Evolutionary conservation across 2,113 vertebrate genomes (phyloP).

Genomic region (Syrmaticus mikado): DNA sequence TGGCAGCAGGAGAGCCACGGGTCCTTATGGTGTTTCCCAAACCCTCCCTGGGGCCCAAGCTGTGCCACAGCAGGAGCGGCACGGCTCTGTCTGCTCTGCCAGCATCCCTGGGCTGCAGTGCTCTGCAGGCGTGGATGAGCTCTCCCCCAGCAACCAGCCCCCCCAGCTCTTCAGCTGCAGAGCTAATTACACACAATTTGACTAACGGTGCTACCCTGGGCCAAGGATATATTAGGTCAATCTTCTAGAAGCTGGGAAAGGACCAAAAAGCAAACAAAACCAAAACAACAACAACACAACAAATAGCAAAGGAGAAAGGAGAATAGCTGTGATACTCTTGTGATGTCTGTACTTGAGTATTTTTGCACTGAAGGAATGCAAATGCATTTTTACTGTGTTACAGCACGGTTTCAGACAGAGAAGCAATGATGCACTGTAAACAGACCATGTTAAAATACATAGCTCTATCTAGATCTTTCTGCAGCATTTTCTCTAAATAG

Average conservation of each 20-base stretch:
- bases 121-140: accelerated
- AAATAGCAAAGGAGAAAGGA: slow-evolving; percentile 42
- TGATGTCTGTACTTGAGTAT: slow-evolving; percentile 77
- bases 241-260: slow-evolving; percentile 67
- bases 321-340: slow-evolving; percentile 60
- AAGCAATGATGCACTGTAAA: slow-evolving; percentile 79
- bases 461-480: slow-evolving; percentile 73
- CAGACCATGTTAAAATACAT: slow-evolving; percentile 81
- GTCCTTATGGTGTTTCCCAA: background rate
- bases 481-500: slow-evolving; percentile 76
- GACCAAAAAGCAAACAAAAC: slow-evolving; percentile 34
- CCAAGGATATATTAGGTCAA: slow-evolving; percentile 51
- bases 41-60: background rate
- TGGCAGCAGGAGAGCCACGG: background rate
- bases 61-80: background rate
- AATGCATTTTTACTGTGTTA: slow-evolving; percentile 80
- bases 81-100: accelerated
- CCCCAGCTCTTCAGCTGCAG: background rate
- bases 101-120: background rate
- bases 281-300: slow-evolving; percentile 55
- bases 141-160: background rate
- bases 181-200: background rate
- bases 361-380: slow-evolving; percentile 79
- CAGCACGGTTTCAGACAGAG: slow-evolving; percentile 64
- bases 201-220: background rate